Base-by-base conservation (phyloP, 1,140 invertebrate genomes). In the Lanistes nyassanus region DNA sequence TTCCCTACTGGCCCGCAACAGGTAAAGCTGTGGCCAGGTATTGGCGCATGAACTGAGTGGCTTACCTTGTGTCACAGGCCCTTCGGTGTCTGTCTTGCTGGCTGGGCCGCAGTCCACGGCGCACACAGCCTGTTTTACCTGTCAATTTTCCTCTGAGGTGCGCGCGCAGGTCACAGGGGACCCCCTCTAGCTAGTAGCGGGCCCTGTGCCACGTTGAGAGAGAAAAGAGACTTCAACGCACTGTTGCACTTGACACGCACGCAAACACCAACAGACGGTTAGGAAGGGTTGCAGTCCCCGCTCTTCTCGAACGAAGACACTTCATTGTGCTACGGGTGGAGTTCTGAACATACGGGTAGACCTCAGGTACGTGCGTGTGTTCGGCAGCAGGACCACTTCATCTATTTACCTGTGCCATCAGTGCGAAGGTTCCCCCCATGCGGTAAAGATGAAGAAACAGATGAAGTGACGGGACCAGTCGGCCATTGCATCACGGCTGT, bases 21-120 rank as follows among this genome's bases (percentile, higher is more conserved):
- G 64, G 4, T 66, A 39, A 66, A 66, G 47, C 64, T 66, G 39
- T 66, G 64, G 47, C n/a, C n/a, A n/a, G n/a, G n/a, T n/a, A n/a
- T n/a, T n/a, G n/a, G n/a, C n/a, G n/a, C n/a, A 66, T 42, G 36
- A 66, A 66, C 64, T 42, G 64, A 36, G 39, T 66, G 64, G 36
- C n/a, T 23, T 21, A 62, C 21, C 26, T 29, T 60, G 7, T n/a
- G 23, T n/a, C 31, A 6, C n/a, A 23, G 23, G 23, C 56, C 23
- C 56, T 23, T 29, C 56, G 56, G 56, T 29, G 56, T 26, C 56
- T 26, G 56, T 7, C 7, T n/a, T n/a, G n/a, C n/a, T n/a, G n/a
- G n/a, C n/a, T n/a, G n/a, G n/a, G n/a, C n/a, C n/a, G n/a, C n/a
- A n/a, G n/a, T n/a, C n/a, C n/a, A n/a, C n/a, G n/a, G n/a, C n/a